phyloP scores from a whole-genome alignment of 2,888 invertebrate species.

The Epinotia nisella region DNA sequence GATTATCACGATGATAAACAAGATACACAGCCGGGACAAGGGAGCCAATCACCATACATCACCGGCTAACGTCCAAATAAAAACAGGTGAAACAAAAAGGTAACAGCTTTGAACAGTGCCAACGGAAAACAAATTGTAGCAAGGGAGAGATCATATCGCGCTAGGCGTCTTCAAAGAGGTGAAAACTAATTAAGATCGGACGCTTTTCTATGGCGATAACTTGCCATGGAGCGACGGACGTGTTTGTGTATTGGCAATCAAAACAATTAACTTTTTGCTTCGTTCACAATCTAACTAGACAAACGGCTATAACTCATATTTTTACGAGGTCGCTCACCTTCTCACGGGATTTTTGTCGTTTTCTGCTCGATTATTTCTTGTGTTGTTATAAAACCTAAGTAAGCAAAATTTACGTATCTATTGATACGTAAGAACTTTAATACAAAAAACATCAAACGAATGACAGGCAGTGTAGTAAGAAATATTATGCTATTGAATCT shows the following conservation, averaged over 20 bases:
- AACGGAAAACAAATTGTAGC: conserved; percentile 83
- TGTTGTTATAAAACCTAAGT: neutral
- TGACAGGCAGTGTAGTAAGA: too few species aligned
- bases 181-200: conserved; percentile 85
- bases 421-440: neutral
- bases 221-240: conserved; percentile 74
- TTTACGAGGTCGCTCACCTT: conserved; percentile 54
- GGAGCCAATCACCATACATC: conserved; percentile 84
- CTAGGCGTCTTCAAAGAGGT: conserved; percentile 82
- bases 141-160: conserved; percentile 80
- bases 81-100: conserved; percentile 78
- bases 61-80: conserved; percentile 77
- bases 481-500: neutral
- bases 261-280: conserved; percentile 83
- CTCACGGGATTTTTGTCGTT: conserved; percentile 53
- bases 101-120: conserved; percentile 74
- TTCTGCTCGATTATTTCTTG: conserved; percentile 49
- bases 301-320: conserved; percentile 50
- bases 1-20: conserved; percentile 82
- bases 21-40: conserved; percentile 79
- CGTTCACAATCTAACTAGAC: conserved; percentile 70
- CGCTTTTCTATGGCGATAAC: conserved; percentile 83
- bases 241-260: conserved; percentile 81
- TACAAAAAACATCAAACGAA: neutral
- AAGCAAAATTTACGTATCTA: neutral